Base-by-base conservation (phyloP, 2,888 invertebrate genomes). In the Sceliomorpha sp. region DNA sequence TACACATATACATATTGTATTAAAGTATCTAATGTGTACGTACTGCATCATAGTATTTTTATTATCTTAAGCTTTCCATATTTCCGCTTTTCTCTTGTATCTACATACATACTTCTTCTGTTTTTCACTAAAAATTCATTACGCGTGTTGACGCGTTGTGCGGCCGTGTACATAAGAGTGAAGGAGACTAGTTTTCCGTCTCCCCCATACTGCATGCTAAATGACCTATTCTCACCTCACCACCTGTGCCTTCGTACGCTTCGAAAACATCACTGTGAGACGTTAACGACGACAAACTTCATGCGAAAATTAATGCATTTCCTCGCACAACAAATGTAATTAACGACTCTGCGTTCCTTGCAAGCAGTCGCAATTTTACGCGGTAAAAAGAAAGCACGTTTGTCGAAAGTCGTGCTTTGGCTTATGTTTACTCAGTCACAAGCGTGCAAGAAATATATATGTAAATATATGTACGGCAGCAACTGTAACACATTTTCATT, bases 91-190 rank as follows among this genome's bases (percentile, higher is more conserved):
- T 47, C 50, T 40, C 17, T 29, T 5, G 14, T 26, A 67, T 69
- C 55, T 45, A 6, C 26, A 9, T 45, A 6, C 26, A 9, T 17
- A 31, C 48, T 59, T 34, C 50, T 47, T 47, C 36, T 60, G 13
- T 60, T 48, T 60, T 56, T 10, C 14, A 51, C 47, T 62, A 50
- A 70, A 70, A 71, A 70, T 74, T 64, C 72, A 77, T 71, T 70
- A 77, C 74, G 82, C 80, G 84, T 80, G 82, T 84, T 74, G 85
- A 84, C 83, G 84, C 83, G 83, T 79, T 81, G 81, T 84, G 86
- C 85, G 84, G 82, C 82, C 75, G 76, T 84, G 83, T 81, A 82
- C 63, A 82, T 81, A 80, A 53, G 37, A 63, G 50, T 55, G 44
- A 55, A 59, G 34, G 51, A 62, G 47, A 58, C 45, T 55, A 50